These are phyloP conservation scores for Colostygia pectinataria DNA, from an alignment of 2,888 invertebrate species.

Conservation along the genomic window DNA sequence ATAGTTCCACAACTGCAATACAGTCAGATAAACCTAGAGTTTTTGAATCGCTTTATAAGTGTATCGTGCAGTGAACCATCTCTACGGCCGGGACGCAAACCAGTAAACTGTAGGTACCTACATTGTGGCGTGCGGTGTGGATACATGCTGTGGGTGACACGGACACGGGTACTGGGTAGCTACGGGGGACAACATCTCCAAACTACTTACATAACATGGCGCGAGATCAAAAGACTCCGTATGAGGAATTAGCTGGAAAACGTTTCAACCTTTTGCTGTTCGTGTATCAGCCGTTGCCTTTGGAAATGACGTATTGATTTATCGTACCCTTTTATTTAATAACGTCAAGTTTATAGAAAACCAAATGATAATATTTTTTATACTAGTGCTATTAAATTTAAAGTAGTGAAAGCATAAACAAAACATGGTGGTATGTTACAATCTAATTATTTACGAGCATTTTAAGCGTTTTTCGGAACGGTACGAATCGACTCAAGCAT, in stretches of 20 bases:
- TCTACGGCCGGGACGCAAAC: slow-evolving; percentile 13
- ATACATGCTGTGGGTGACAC: slow-evolving; percentile 51
- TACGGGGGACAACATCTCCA: slow-evolving; percentile 66
- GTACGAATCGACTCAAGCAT: too few species aligned
- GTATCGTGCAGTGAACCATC: slow-evolving; percentile 25
- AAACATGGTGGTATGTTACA: too few species aligned
- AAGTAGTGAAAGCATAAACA: too few species aligned
- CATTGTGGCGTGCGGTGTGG: slow-evolving; percentile 44
- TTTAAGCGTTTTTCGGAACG: too few species aligned
- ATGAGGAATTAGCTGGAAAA: slow-evolving; percentile 23
- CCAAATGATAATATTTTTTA: too few species aligned
- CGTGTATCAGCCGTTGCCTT: slow-evolving; percentile 1
- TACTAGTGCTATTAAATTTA: too few species aligned
- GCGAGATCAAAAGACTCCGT: slow-evolving; percentile 17
- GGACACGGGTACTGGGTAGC: slow-evolving; percentile 45
- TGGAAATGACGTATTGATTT: slow-evolving; percentile 13
- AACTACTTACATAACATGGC: slow-evolving; percentile 65
- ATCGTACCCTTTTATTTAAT: background rate
- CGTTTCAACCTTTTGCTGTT: slow-evolving; percentile 18
- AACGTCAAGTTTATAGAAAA: too few species aligned
- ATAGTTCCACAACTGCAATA: too few species aligned
- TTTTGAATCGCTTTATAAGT: slow-evolving; percentile 26
- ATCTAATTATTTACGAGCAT: too few species aligned
- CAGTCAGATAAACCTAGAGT: slow-evolving; percentile 3
- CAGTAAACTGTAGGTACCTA: slow-evolving; percentile 16